Percentiles rank a stretch among this genome's conserved stretches.
Evolutionary conservation across 2,888 invertebrate species (phyloP).

Genomic region (Heliconius cydno): DNA sequence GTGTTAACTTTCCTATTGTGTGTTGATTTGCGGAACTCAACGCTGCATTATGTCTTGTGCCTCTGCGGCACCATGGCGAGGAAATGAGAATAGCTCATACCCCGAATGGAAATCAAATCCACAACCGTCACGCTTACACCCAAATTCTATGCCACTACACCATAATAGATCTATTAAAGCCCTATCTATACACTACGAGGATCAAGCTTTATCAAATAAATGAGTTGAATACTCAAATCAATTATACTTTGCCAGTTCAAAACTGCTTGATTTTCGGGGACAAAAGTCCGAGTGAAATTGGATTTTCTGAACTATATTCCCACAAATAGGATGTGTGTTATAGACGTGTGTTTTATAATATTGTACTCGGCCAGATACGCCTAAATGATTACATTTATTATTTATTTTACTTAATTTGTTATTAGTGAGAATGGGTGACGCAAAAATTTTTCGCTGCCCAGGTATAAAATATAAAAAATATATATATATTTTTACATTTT

Average conservation of each 20-base stretch:
- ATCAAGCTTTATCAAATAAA: neutral
- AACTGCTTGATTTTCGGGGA: slow-evolving; percentile 40
- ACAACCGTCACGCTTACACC: too few relatives aligned
- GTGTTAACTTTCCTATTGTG: too few relatives aligned
- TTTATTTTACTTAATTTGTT: neutral
- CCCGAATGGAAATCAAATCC: too few relatives aligned
- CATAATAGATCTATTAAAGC: neutral
- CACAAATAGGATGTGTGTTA: slow-evolving; percentile 32
- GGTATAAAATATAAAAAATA: too few relatives aligned
- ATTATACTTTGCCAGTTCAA: slow-evolving; percentile 40
- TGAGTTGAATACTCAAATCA: slow-evolving; percentile 29
- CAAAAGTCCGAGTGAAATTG: slow-evolving; percentile 44
- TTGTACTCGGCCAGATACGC: neutral
- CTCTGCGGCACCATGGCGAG: too few relatives aligned
- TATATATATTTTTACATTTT: too few relatives aligned
- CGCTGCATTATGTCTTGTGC: too few relatives aligned
- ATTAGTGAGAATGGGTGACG: neutral
- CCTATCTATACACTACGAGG: neutral
- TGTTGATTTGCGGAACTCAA: too few relatives aligned
- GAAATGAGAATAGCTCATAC: too few relatives aligned
- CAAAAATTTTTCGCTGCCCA: too few relatives aligned
- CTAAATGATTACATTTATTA: neutral
- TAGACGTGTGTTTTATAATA: neutral
- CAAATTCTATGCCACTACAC: too few relatives aligned
- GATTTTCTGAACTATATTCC: slow-evolving; percentile 43